phyloP scores from a whole-genome alignment of 1,140 invertebrate species.

The Pollicipes pollicipes region DNA sequence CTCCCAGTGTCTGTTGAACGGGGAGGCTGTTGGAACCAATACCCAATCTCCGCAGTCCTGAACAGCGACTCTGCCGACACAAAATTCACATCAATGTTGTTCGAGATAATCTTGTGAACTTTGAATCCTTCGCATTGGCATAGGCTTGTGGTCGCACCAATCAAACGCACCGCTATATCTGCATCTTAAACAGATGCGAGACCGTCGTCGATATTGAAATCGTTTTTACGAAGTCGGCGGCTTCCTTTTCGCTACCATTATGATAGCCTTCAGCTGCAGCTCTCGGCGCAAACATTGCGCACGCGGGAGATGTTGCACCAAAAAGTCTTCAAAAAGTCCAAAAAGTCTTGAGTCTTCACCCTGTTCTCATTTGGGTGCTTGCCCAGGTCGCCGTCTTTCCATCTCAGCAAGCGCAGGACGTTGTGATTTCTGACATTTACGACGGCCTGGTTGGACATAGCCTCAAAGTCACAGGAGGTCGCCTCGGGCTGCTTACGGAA shows the following conservation, averaged over 20 bases:
- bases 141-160: not conserved
- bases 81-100: too few relatives aligned
- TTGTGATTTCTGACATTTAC: not conserved
- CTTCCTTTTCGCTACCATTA: not conserved
- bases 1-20: not conserved
- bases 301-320: not conserved
- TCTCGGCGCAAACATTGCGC: not conserved
- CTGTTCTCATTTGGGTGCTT: not conserved
- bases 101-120: not conserved
- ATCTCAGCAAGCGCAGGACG: not conserved
- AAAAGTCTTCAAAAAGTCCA: too few relatives aligned
- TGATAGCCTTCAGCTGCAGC: not conserved
- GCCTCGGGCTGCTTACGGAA: conserved; percentile 19
- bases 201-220: not conserved
- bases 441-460: conserved; percentile 20
- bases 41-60: not conserved
- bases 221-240: not conserved
- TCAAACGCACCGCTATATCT: not conserved
- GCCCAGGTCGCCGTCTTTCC: not conserved
- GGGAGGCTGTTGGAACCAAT: not conserved
- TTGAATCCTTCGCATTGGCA: not conserved
- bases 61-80: not conserved
- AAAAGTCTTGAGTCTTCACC: conserved; percentile 2
- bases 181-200: not conserved
- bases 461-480: conserved; percentile 19